Percentiles rank a stretch among this genome's conserved stretches.
Conservation (phyloP, 2,888 invertebrate genomes). For the Drosophila lutescens region DNA sequence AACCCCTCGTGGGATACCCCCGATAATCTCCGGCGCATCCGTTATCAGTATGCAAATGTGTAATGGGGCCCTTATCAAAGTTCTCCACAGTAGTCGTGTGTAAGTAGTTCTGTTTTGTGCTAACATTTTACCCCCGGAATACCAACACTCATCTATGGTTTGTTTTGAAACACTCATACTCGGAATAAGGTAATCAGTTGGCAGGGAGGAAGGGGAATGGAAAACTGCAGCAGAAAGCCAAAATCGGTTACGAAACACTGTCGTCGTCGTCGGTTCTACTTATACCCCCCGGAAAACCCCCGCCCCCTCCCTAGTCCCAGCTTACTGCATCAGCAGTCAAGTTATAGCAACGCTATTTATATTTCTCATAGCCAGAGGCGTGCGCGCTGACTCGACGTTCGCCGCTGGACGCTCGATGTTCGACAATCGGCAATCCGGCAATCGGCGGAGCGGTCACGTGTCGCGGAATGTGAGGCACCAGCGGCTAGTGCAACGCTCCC, state of each 20-base stretch:
- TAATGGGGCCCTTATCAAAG: conserved; percentile 15
- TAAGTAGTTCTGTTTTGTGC: not conserved
- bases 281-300: not conserved
- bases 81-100: too few relatives aligned
- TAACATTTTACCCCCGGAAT: conserved; percentile 7
- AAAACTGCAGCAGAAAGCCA: conserved; percentile 1
- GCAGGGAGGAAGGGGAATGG: not conserved
- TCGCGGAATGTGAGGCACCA: conserved; percentile 66
- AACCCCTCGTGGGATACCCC: not conserved
- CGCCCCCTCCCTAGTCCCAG: not conserved
- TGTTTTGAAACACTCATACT: conserved; percentile 1
- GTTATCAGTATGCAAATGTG: conserved; percentile 34
- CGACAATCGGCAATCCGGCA: conserved; percentile 5
- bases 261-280: not conserved
- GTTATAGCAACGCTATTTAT: conserved; percentile 55
- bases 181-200: conserved; percentile 8
- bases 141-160: conserved; percentile 5
- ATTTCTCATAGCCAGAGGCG: conserved; percentile 54
- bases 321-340: conserved; percentile 22
- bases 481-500: conserved; percentile 81
- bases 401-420: conserved; percentile 3
- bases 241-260: conserved; percentile 42
- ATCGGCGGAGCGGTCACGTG: conserved; percentile 61
- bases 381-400: conserved; percentile 28
- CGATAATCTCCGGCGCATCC: conserved; percentile 3